These are phyloP conservation scores for Megalops atlanticus DNA, from an alignment of 2,113 vertebrate genomes.

Conservation along the genomic window DNA sequence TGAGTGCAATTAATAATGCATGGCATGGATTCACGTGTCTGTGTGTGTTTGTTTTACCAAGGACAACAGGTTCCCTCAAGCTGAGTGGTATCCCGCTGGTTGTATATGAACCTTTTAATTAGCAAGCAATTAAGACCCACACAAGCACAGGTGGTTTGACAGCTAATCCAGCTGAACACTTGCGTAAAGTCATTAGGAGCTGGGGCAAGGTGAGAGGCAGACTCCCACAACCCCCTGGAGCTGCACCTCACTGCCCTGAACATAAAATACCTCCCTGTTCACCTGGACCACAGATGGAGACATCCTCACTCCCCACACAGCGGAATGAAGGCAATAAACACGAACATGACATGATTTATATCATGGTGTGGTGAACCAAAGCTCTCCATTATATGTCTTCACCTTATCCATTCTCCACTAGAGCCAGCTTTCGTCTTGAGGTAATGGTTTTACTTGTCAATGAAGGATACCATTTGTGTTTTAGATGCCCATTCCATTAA, in stretches of 20 bases:
- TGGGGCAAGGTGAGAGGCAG: not conserved
- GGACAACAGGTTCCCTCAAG: not conserved
- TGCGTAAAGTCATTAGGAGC: slow-evolving; percentile 3
- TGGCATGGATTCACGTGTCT: not conserved
- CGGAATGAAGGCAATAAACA: not conserved
- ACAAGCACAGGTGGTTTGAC: slow-evolving; percentile 10
- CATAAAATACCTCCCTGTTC: not conserved
- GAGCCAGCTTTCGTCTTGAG: not conserved
- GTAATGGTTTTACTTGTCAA: too few relatives aligned
- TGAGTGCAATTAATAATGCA: too few relatives aligned
- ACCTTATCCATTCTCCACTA: not conserved
- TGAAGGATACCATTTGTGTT: too few relatives aligned
- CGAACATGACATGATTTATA: not conserved
- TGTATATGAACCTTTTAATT: slow-evolving; percentile 17
- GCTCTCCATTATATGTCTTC: not conserved
- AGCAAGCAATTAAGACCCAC: not conserved
- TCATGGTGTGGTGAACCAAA: not conserved
- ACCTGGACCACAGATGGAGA: not conserved
- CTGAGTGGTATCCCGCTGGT: not conserved
- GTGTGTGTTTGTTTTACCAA: not conserved
- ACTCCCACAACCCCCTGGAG: not conserved
- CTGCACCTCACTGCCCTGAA: not conserved
- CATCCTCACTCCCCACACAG: not conserved
- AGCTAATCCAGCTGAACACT: not conserved
- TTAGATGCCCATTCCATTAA: too few relatives aligned